Evolutionary conservation across 2,113 vertebrate genomes (phyloP), one percentile per base, ranked within the genome.

Genomic region (Corythoichthys intestinalis): DNA sequence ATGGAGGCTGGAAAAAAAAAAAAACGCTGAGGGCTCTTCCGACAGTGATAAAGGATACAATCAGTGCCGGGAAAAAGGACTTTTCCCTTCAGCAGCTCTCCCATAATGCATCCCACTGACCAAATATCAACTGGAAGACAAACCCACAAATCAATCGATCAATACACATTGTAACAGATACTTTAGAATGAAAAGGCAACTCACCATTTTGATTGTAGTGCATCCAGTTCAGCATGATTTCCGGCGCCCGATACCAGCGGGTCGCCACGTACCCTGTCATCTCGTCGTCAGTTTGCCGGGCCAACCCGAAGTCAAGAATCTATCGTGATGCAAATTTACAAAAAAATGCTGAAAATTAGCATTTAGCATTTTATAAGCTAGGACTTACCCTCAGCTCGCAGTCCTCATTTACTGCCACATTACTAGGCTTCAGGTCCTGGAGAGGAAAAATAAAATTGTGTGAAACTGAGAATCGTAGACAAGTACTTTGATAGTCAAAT

Each of bases 191-290:
- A 44, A 12, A 62, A 41, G 1, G 28, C 4, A 34, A 1, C 65
- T 85, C 83, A 98, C 96, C 96, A 78, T 96, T 98, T 84, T 98
- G 96, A 86, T 96, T 98, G 83, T 99, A 99, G 82, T 99, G 97
- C 97, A 98, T 99, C 96, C 97, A 98, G 84, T 98, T 98, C 57
- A 99, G 92, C 97, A 98, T 98, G 84, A 98, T 98, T 90, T 99
- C 96, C 0, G 97, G 96, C 1, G 97, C 97, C 74, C 96, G 92
- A 82, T 99, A 99, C 97, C 97, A 98, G 67, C 96, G 94, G 8
- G 97, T 98, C 34, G 97, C 97, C 82, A 99, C 97, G 0, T 99
- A 99, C 6, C 97, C 97, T 0, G 97, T 99, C 96, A 99, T 99
- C 88, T 99, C 96, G 57, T 99, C 97, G 0, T 98, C 96, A 0